Evolutionary conservation across 2,113 vertebrate species (phyloP).

Genomic region (Corvus cornix): DNA sequence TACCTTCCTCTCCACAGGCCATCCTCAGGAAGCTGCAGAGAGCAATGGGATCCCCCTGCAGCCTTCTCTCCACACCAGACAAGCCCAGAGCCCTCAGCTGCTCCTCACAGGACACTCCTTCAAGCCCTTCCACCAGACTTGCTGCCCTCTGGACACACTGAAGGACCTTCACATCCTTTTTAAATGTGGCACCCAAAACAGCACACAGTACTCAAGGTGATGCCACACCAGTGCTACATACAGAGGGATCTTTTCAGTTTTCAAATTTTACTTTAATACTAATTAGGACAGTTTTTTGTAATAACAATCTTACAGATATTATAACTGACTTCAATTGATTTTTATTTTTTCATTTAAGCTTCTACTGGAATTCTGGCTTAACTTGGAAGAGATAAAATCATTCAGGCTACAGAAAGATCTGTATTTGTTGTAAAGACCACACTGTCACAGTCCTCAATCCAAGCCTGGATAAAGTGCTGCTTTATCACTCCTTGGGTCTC

Average conservation of each 20-base stretch:
- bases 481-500: neutral
- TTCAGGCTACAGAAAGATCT: conserved; percentile 71
- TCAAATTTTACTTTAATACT: neutral
- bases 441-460: neutral
- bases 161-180: too few species aligned
- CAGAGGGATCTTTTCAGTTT: neutral
- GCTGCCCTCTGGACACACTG: neutral
- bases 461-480: neutral
- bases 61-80: neutral
- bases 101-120: neutral
- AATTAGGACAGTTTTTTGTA: neutral
- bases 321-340: neutral
- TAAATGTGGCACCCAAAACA: neutral
- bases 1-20: neutral
- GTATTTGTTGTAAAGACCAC: conserved; percentile 78
- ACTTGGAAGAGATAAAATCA: conserved; percentile 80
- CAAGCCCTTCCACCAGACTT: neutral
- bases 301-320: neutral
- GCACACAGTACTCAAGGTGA: neutral
- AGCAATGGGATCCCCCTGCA: neutral
- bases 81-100: neutral
- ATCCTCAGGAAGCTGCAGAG: neutral
- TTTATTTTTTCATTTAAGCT: neutral
- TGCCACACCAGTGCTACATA: neutral
- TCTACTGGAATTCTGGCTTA: conserved; percentile 46